These are phyloP conservation scores for Antedon mediterranea DNA, from an alignment of 53 echinoderm and acorn worm genomes.

Conservation along the genomic window DNA sequence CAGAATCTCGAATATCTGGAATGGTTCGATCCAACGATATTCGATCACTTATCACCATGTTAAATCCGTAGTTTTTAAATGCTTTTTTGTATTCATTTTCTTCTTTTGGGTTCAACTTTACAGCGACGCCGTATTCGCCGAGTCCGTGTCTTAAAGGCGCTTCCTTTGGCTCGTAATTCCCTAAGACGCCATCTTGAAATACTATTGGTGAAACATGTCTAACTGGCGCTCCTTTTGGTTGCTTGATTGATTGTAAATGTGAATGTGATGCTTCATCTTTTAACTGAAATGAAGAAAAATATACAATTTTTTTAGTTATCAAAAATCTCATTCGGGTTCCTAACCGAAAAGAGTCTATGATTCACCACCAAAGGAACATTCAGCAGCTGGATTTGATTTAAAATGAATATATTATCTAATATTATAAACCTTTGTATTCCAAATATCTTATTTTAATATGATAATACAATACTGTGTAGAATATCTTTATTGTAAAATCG, in stretches of 20 bases:
- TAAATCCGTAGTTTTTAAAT: constrained; percentile 81
- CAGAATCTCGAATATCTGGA: constrained; percentile 62
- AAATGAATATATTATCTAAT: too few relatives aligned
- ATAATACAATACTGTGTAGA: too few relatives aligned
- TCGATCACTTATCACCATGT: constrained; percentile 83
- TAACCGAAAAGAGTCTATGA: too few relatives aligned
- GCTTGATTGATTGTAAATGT: neutral
- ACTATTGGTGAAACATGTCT: constrained; percentile 22
- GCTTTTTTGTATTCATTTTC: constrained; percentile 33
- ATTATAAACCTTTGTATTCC: too few relatives aligned
- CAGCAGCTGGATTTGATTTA: too few relatives aligned
- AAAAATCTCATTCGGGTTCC: too few relatives aligned
- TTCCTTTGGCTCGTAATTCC: constrained; percentile 60
- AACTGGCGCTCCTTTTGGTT: neutral
- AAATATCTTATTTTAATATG: too few relatives aligned
- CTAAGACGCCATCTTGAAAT: constrained; percentile 26
- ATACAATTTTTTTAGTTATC: too few relatives aligned
- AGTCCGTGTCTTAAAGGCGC: constrained; percentile 31
- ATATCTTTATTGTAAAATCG: too few relatives aligned
- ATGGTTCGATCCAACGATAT: constrained; percentile 68
- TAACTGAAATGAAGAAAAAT: neutral
- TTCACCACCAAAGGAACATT: too few relatives aligned
- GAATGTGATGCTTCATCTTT: neutral
- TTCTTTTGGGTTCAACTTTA: constrained; percentile 30
- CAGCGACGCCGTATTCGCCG: constrained; percentile 66